These are phyloP conservation scores for Liolophura sinensis DNA, from an alignment of 1,140 invertebrate genomes.

Conservation along the genomic window DNA sequence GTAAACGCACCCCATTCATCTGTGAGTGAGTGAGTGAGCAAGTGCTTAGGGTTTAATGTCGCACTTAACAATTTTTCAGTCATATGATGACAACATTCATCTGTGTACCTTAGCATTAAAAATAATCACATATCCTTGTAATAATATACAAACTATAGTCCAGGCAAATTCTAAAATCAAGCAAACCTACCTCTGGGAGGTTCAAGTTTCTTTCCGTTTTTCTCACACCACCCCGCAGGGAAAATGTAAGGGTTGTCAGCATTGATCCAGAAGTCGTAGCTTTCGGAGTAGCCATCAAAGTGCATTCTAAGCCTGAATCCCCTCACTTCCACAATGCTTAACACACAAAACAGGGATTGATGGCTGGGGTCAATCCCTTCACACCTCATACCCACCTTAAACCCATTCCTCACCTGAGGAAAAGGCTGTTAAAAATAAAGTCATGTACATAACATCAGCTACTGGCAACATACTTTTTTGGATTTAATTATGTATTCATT, in stretches of 20 bases:
- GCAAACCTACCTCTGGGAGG: constrained; percentile 69
- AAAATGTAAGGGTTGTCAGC: constrained; percentile 89
- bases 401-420: constrained; percentile 66
- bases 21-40: too few species aligned
- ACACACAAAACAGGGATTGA: constrained; percentile 85
- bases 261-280: constrained; percentile 94
- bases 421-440: constrained; percentile 41
- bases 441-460: neutral
- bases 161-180: neutral
- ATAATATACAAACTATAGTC: too few species aligned
- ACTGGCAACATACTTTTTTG: too few species aligned
- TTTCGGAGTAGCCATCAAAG: constrained; percentile 89
- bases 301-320: constrained; percentile 79
- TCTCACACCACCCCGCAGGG: constrained; percentile 88
- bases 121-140: too few species aligned
- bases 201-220: constrained; percentile 49
- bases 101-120: too few species aligned
- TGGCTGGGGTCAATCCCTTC: constrained; percentile 93
- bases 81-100: too few species aligned
- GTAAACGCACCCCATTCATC: too few species aligned
- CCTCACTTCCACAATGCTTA: constrained; percentile 81
- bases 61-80: too few species aligned
- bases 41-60: too few species aligned
- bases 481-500: too few species aligned
- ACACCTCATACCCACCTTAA: constrained; percentile 87